Evolutionary conservation across 2,888 invertebrate species (phyloP), one percentile per base, ranked within the genome.

Genomic region (Synergus umbraculus): DNA sequence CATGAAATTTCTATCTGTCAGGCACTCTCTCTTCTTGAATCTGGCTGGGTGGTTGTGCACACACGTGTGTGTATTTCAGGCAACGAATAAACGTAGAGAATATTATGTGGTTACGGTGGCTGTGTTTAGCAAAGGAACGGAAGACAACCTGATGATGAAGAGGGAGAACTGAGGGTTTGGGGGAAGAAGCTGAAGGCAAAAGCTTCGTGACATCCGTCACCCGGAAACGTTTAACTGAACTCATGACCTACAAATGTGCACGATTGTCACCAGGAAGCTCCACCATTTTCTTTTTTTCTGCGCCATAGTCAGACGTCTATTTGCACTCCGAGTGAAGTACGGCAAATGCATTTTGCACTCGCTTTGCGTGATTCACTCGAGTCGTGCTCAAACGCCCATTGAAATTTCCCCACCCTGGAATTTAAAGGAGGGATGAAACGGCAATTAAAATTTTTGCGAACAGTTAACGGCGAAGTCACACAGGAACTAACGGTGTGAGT

Each of bases 191-290:
- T 7, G 29, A 49, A 69, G 49, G 54, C 22, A 73, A 29, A 73
- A 73, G 49, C 54, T 73, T 73, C 69, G 49, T 73, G 54, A 73
- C 37, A 54, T 73, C 69, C 37, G 37, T 54, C 49, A 73, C 69
- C 69, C 69, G 49, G 54, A 73, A 54, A 73, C 49, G 49, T 73
- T 73, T 73, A 73, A 73, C 69, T 49, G n/a, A 73, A 73, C 54
- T 73, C 69, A 73, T 54, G 49, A 73, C 54, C 49, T 49, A 69
- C 29, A 69, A 69, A 69, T 69, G 67, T 29, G 29, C 46, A 49
- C 37, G 69, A 46, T 73, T 37, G 54, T 73, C 37, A 22, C 69
- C 54, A 54, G 29, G 43, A 12, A 18, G 66, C 69, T 9, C 15
- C 29, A 73, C 12, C 69, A 49, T 73, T 37, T 73, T 73, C 22